phyloP scores from a whole-genome alignment of 2,888 invertebrate genomes.

The Volucella bombylans region DNA sequence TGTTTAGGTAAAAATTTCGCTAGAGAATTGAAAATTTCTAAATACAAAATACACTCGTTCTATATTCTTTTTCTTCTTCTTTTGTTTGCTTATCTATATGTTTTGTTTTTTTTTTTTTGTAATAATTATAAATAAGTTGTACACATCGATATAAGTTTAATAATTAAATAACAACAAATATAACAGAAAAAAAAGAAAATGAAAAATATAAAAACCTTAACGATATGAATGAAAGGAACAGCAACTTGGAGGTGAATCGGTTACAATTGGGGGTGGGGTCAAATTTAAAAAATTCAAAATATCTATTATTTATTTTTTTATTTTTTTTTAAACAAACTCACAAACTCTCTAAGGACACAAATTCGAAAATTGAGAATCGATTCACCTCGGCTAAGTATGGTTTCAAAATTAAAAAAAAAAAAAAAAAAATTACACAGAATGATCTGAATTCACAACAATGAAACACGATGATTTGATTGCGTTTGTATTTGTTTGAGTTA shows the following conservation, averaged over 20 bases:
- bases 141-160: conserved; percentile 35
- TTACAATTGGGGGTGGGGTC: neutral
- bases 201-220: conserved; percentile 20
- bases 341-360: conserved; percentile 56
- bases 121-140: conserved; percentile 56
- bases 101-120: conserved; percentile 26
- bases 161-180: conserved; percentile 22
- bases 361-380: conserved; percentile 51
- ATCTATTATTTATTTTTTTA: neutral
- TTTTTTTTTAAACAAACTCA: conserved; percentile 5
- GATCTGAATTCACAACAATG: conserved; percentile 68
- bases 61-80: neutral
- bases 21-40: conserved; percentile 62
- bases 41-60: conserved; percentile 65
- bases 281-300: too few relatives aligned
- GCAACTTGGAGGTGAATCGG: conserved; percentile 36
- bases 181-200: conserved; percentile 8
- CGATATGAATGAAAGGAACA: conserved; percentile 49
- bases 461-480: conserved; percentile 71
- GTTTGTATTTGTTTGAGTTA: conserved; percentile 60
- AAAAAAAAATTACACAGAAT: conserved; percentile 56
- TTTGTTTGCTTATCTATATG: conserved; percentile 4
- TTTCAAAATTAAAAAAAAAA: neutral
- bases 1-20: conserved; percentile 68
- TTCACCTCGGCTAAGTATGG: conserved; percentile 49